These are phyloP conservation scores for Heterodera carotae DNA, from an alignment of 1,140 invertebrate species.

Conservation along the genomic window DNA sequence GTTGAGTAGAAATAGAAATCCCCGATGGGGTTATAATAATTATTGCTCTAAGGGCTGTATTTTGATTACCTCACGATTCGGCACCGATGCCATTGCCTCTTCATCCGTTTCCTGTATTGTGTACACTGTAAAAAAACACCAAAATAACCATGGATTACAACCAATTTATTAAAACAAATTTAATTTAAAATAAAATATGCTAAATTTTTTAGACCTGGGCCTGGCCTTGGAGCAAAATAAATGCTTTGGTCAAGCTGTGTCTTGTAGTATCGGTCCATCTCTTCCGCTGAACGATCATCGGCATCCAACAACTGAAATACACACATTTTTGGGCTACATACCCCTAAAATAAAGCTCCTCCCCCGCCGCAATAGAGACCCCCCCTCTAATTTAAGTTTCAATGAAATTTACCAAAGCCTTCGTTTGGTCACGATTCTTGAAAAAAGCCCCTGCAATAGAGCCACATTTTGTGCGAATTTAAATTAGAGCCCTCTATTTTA, in stretches of 20 bases:
- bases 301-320: conserved; percentile 51
- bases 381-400: no score
- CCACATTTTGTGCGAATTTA: no score
- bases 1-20: no score
- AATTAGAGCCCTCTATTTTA: no score
- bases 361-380: no score
- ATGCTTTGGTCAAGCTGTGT: conserved; percentile 35
- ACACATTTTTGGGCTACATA: no score
- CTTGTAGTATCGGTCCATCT: conserved; percentile 54
- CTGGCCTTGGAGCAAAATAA: conserved; percentile 49
- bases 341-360: no score
- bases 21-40: no score
- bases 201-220: conserved; percentile 33
- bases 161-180: neutral
- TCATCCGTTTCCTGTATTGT: conserved; percentile 64
- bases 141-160: no score
- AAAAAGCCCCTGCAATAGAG: no score
- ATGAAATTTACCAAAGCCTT: no score
- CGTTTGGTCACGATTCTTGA: neutral
- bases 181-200: neutral
- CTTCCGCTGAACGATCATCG: conserved; percentile 50
- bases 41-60: no score
- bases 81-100: conserved; percentile 40
- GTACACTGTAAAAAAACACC: conserved; percentile 51
- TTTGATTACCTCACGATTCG: neutral